Conservation (phyloP, 2,888 invertebrate species). For the Agrotis ipsilon region DNA sequence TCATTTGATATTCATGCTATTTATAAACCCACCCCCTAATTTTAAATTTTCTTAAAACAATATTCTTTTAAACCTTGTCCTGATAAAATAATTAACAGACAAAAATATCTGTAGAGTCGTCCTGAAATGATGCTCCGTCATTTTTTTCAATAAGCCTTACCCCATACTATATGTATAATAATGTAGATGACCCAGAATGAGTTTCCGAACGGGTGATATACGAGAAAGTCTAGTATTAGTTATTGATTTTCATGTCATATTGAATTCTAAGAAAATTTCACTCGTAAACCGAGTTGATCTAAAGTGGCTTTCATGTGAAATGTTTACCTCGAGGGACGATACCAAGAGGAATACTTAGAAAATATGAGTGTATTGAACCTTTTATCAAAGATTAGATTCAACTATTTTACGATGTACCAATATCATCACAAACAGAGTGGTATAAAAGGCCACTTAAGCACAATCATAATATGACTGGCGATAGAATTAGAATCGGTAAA, state of each 20-base stretch:
- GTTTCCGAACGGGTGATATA: not conserved
- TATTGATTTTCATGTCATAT: slow-evolving; percentile 7
- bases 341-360: slow-evolving; percentile 8
- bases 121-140: too few species aligned
- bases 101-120: too few species aligned
- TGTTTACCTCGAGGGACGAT: slow-evolving; percentile 2
- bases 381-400: not conserved
- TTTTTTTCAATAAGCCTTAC: too few species aligned
- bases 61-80: too few species aligned
- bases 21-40: too few species aligned
- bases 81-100: too few species aligned
- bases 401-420: not conserved
- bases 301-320: slow-evolving; percentile 1
- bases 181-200: not conserved
- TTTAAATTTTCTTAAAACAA: too few species aligned
- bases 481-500: too few species aligned
- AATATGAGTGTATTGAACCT: slow-evolving; percentile 4
- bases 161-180: too few species aligned
- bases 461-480: too few species aligned
- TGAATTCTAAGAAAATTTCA: slow-evolving; percentile 5
- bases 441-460: too few species aligned
- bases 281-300: slow-evolving; percentile 1
- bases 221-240: not conserved
- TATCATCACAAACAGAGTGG: not conserved
- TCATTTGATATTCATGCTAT: slow-evolving; percentile 37